Evolutionary conservation across 2,797 vertebrate species (phyloP), one percentile per base, ranked within the genome.

Genomic region (Champsocephalus esox): DNA sequence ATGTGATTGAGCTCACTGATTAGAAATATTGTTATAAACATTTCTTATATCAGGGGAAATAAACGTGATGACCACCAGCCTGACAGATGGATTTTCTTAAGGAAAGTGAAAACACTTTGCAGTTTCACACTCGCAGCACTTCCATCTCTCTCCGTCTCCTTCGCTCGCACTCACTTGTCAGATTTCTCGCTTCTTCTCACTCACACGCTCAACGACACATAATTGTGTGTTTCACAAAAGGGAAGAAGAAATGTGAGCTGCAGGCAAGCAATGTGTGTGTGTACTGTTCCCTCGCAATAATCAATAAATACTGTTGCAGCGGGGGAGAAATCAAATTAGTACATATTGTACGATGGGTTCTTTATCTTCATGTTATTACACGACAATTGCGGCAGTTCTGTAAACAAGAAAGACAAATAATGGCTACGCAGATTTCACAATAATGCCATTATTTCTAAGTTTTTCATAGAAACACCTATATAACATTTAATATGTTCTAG

Each of bases 131-230:
- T 90, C 70, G 64, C 71, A 75, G 66, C 67, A 59, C 86, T 85
- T 83, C 85, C 87, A 89, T 90, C 84, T 57, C 83, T 76, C 76
- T 82, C 67, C 62, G 71, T 87, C 90, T 81, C 70, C 73, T 85
- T 86, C 73, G 24, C 84, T 90, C 85, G 74, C 72, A 80, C 70
- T 84, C 81, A 86, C 86, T 90, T 88, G 87, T 90, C 91, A 89
- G 76, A 90, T 90, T 81, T 90, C 83, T 87, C 79, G 3, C 86
- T 69, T 74, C 50, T 77, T 80, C 84, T 87, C 83, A 41, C 73
- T 87, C 74, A 75, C 90, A 83, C 82, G 81, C 89, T 88, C 83
- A 77, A 75, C 66, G 24, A 88, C 90, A 91, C 90, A 87, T 88
- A 79, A 84, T 86, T 83, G 81, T 87, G 88, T 79, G 83, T 87